Evolutionary conservation across 2,113 vertebrate genomes (phyloP).

Genomic region (Gallinago jamesoni): DNA sequence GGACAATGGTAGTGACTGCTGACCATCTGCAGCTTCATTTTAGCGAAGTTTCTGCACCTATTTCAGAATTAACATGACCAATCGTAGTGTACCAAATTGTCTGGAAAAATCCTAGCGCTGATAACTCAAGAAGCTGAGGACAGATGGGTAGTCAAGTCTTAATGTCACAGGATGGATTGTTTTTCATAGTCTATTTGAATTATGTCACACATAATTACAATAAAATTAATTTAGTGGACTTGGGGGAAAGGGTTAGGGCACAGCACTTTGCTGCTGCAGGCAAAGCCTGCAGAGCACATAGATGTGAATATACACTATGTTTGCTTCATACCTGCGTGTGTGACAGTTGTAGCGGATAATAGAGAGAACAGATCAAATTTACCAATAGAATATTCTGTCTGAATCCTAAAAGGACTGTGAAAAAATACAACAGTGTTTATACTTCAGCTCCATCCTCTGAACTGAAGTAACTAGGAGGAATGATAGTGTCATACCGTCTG

Average conservation of each 20-base stretch:
- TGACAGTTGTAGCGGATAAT: conserved; percentile 36
- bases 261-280: conserved; percentile 66
- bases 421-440: background rate
- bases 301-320: conserved; percentile 49
- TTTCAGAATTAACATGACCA: conserved; percentile 12
- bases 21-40: conserved; percentile 37
- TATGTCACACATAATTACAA: conserved; percentile 73
- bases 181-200: conserved; percentile 72
- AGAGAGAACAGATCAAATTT: conserved; percentile 47
- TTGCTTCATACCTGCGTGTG: conserved; percentile 61
- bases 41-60: conserved; percentile 43
- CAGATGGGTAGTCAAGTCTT: conserved; percentile 50
- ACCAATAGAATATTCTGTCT: conserved; percentile 37
- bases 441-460: conserved; percentile 2
- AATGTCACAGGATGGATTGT: conserved; percentile 58
- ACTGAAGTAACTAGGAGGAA: background rate
- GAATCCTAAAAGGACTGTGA: conserved; percentile 44
- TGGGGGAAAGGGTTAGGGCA: conserved; percentile 54
- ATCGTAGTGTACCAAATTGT: background rate
- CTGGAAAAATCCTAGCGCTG: background rate
- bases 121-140: conserved; percentile 19
- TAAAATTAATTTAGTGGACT: conserved; percentile 53
- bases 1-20: conserved; percentile 3
- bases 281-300: conserved; percentile 54
- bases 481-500: background rate